Percentiles rank a stretch among this genome's conserved stretches.
Evolutionary conservation across 2,113 vertebrate genomes (phyloP).

Genomic region (Cyanoramphus novaezelandiae): DNA sequence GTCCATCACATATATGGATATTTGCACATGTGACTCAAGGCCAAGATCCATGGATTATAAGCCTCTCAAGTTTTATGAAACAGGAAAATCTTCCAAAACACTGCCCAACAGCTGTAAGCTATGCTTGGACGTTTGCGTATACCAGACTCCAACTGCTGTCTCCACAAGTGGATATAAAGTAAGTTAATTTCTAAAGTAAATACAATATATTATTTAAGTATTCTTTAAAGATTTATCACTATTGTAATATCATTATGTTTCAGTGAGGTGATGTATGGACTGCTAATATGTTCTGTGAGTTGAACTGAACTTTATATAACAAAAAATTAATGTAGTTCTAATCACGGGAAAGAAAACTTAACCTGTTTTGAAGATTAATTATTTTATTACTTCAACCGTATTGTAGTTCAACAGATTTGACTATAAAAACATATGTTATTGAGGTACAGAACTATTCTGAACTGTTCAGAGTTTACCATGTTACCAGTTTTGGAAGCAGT

Average conservation of each 20-base stretch:
- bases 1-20: conserved; percentile 98
- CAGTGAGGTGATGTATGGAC: neutral
- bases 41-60: conserved; percentile 98
- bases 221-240: neutral
- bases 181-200: conserved; percentile 60
- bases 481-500: neutral
- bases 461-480: neutral
- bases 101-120: conserved; percentile 93
- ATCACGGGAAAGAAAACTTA: neutral
- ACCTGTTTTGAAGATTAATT: neutral
- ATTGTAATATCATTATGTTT: neutral
- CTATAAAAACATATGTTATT: neutral
- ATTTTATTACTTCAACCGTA: neutral
- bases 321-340: neutral
- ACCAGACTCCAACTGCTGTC: conserved; percentile 93
- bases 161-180: conserved; percentile 98
- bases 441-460: neutral
- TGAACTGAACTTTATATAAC: neutral
- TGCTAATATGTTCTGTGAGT: neutral
- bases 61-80: conserved; percentile 96
- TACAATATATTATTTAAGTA: neutral
- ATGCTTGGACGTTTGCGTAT: conserved; percentile 97
- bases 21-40: conserved; percentile 98
- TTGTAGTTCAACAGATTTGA: neutral
- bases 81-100: conserved; percentile 96